These are phyloP conservation scores for Phylloscopus trochilus DNA, from an alignment of 2,113 vertebrate genomes.

Conservation along the genomic window DNA sequence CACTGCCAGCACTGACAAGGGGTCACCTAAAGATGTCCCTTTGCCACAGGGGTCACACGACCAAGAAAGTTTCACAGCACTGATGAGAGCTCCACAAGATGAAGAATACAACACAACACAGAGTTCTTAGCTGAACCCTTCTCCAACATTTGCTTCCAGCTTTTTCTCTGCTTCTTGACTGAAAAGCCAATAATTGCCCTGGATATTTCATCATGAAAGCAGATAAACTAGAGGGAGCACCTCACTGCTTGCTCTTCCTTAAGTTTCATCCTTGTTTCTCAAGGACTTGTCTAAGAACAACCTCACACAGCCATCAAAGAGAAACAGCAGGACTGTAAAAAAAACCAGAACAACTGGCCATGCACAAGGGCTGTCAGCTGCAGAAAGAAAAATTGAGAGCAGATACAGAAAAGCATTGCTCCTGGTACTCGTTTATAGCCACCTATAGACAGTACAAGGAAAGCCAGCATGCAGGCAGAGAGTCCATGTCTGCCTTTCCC, in stretches of 20 bases:
- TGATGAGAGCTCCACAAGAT: accelerated
- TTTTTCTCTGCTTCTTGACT: not conserved
- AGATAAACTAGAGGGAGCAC: not conserved
- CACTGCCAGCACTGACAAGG: not conserved
- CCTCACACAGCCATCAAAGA: not conserved
- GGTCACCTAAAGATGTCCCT: not conserved
- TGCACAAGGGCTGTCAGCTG: not conserved
- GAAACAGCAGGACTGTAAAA: not conserved
- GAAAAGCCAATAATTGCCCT: not conserved
- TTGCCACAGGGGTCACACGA: not conserved
- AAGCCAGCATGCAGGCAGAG: accelerated
- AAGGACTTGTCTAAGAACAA: not conserved
- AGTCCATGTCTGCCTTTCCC: not conserved
- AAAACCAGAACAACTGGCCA: not conserved
- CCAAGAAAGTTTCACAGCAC: not conserved
- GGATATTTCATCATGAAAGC: not conserved
- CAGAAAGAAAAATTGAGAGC: not conserved
- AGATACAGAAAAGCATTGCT: not conserved
- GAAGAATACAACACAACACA: not conserved
- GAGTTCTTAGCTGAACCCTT: not conserved
- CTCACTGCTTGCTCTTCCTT: not conserved
- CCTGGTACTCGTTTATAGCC: not conserved
- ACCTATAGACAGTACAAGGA: not conserved
- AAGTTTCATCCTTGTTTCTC: not conserved
- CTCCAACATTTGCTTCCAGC: not conserved